Conservation (phyloP, 2,888 invertebrate genomes). For the Halocaridina rubra region DNA sequence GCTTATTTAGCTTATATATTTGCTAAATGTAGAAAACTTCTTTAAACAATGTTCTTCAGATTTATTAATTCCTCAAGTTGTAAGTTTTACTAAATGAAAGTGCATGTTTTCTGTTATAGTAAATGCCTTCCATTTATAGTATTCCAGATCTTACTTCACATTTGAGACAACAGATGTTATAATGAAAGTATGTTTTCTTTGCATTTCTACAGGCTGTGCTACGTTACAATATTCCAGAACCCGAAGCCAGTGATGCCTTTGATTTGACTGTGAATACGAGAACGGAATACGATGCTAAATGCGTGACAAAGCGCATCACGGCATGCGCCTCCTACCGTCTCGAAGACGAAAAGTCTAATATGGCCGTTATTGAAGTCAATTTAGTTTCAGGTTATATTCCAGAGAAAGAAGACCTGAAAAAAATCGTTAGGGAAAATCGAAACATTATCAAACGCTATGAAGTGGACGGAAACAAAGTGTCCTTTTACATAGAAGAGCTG, state of each 20-base stretch:
- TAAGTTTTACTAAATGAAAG: too few relatives aligned
- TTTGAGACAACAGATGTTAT: too few relatives aligned
- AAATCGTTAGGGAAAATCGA: constrained; percentile 10
- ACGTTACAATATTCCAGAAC: constrained; percentile 71
- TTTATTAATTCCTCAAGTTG: too few relatives aligned
- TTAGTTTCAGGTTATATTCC: constrained; percentile 68
- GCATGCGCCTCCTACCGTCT: constrained; percentile 48
- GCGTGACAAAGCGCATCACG: constrained; percentile 63
- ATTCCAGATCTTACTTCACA: too few relatives aligned
- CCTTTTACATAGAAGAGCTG: constrained; percentile 36
- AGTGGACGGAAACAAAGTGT: constrained; percentile 29
- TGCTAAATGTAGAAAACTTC: too few relatives aligned
- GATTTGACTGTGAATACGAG: constrained; percentile 70
- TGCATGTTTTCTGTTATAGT: too few relatives aligned
- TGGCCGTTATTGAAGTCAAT: constrained; percentile 70
- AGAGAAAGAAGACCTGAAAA: constrained; percentile 65
- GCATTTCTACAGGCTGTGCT: constrained; percentile 34
- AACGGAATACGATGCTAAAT: constrained; percentile 70
- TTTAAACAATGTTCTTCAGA: too few relatives aligned
- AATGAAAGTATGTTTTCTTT: too few relatives aligned
- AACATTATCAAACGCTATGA: constrained; percentile 33
- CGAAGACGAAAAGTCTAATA: constrained; percentile 72
- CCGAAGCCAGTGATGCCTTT: constrained; percentile 72
- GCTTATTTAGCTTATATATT: too few relatives aligned
- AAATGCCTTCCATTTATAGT: too few relatives aligned